Base-by-base conservation (phyloP, 2,888 invertebrate species). In the Ornithoptera alexandrae region DNA sequence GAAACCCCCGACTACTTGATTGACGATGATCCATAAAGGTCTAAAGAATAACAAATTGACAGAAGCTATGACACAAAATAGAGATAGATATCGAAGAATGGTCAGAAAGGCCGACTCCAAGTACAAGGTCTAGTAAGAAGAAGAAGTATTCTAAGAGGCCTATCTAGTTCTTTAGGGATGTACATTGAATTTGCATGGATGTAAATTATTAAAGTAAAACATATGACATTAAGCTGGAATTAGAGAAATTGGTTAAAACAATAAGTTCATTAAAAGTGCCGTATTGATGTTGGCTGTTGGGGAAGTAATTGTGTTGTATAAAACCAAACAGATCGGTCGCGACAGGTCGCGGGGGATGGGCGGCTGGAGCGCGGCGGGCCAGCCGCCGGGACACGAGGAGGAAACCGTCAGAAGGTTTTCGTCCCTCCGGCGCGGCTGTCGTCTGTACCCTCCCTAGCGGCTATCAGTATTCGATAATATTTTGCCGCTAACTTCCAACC, bases 351-450 rank as follows among this genome's bases (percentile, higher is more conserved):
- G 46, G 15, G 46, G 12, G 46, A 15, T 4, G 67, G 64, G 67
- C 15, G 71, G 72, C 73, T 70, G 69, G 68, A 61, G 62, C 57
- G 57, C 69, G 68, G 62, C 62, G 69, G 65, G 18, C 62, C 46
- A 50, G 22, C 22, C 39, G 66, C 30, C 65, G 65, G 65, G 62
- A 56, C 22, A 58, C 20, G 30, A 42, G 36, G 53, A 63, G 70
- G 46, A 56, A 20, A 15, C 63, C 58, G 79, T 72, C 82, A 85
- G 83, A 86, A 79, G 77, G 77, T 76, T 80, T 75, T 78, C 83
- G 83, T 82, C 83, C 81, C 78, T 76, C 78, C 75, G 69, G 73
- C 77, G 78, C 77, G 74, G 75, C 66, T 72, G 83, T 75, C 85
- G 85, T 80, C 83, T 75, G 76, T 76, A 75, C 76, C 72, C 75